Conservation (phyloP, 2,113 vertebrate genomes). For the Oxyruncus cristatus region DNA sequence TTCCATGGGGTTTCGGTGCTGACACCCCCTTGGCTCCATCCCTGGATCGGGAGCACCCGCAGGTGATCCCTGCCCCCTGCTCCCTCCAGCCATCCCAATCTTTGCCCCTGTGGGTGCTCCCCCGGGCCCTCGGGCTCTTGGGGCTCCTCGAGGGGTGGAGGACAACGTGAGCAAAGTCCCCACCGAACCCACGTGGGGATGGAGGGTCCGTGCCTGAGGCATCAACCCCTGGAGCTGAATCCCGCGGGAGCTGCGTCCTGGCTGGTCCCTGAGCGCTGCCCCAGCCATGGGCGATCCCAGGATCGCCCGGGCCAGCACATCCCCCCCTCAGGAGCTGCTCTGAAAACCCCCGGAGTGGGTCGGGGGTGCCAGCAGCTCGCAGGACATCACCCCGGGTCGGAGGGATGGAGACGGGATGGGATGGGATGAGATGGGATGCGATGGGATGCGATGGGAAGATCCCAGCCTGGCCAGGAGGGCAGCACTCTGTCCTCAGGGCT, state of each 20-base stretch:
- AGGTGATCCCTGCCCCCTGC: not conserved
- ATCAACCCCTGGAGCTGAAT: not conserved
- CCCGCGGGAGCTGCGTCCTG: rapidly evolving
- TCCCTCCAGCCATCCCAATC: not conserved
- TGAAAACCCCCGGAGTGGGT: not conserved
- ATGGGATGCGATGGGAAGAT: not conserved
- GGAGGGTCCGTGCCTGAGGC: not conserved
- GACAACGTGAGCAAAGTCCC: rapidly evolving
- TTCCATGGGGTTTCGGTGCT: rapidly evolving
- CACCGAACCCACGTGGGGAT: not conserved
- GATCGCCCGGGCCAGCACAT: not conserved
- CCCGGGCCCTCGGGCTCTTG: no score
- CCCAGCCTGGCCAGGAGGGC: not conserved
- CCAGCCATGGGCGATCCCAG: not conserved
- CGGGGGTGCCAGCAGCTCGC: rapidly evolving
- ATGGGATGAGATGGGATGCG: not conserved
- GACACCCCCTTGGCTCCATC: not conserved
- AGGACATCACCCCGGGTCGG: not conserved
- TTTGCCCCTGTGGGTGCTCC: not conserved
- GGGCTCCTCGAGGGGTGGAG: rapidly evolving
- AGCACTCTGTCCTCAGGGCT: not conserved
- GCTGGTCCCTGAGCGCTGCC: rapidly evolving
- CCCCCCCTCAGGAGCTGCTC: not conserved
- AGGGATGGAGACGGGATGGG: no score
- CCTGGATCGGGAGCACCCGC: rapidly evolving